phyloP scores from a whole-genome alignment of 2,797 vertebrate species.

The Huso huso region DNA sequence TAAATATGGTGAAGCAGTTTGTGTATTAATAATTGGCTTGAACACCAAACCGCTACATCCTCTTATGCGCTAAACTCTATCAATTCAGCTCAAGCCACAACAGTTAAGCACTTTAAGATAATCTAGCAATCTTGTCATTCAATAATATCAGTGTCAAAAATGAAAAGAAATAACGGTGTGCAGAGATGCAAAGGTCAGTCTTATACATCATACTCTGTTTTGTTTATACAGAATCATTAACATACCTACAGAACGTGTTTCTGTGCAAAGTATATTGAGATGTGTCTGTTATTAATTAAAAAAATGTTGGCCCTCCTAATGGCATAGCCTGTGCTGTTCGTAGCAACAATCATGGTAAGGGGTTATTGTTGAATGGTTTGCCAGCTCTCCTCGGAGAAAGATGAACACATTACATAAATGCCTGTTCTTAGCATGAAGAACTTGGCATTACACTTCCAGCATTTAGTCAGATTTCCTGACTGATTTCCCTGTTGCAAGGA shows the following conservation, averaged over 20 bases:
- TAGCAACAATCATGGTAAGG: constrained; percentile 44
- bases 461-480: constrained; percentile 41
- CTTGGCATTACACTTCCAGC: constrained; percentile 58
- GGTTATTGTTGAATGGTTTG: constrained; percentile 49
- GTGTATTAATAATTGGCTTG: no score
- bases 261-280: constrained; percentile 42
- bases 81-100: neutral
- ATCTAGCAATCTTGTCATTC: no score
- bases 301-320: constrained; percentile 54
- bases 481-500: constrained; percentile 51
- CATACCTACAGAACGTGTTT: constrained; percentile 39
- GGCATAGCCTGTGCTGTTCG: constrained; percentile 39
- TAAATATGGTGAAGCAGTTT: no score
- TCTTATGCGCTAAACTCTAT: neutral
- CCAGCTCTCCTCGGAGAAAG: constrained; percentile 36
- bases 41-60: neutral
- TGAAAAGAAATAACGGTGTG: no score
- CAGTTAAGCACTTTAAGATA: constrained; percentile 4
- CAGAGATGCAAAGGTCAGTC: constrained; percentile 34
- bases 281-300: constrained; percentile 57
- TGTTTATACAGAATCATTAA: constrained; percentile 41
- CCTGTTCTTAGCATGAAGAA: constrained; percentile 53
- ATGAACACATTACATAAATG: constrained; percentile 44
- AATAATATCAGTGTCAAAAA: no score
- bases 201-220: constrained; percentile 5